Evolutionary conservation across 1,140 invertebrate species (phyloP).

Genomic region (Dendroctonus valens): DNA sequence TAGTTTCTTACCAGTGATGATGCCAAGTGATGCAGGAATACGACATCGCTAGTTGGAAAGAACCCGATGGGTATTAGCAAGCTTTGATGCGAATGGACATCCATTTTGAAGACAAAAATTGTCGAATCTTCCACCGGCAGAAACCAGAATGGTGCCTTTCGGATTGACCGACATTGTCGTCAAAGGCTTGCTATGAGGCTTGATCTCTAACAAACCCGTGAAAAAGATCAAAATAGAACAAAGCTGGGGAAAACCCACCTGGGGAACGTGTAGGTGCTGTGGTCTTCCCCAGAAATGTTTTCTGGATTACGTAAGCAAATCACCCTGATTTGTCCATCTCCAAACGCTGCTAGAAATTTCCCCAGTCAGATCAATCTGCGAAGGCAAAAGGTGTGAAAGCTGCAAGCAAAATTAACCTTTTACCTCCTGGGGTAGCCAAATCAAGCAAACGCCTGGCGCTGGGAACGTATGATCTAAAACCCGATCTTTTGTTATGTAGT

Average conservation of each 20-base stretch:
- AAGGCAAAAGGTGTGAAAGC: neutral
- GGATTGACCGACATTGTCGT: constrained; percentile 60
- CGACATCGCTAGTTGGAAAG: constrained; percentile 58
- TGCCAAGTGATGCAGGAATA: constrained; percentile 64
- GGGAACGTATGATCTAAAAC: constrained; percentile 63
- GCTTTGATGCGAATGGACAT: constrained; percentile 13
- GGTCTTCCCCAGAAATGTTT: constrained; percentile 33
- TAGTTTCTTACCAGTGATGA: constrained; percentile 24
- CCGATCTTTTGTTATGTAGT: constrained; percentile 61
- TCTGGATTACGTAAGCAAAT: constrained; percentile 46
- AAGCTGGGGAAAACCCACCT: neutral
- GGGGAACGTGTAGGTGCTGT: neutral
- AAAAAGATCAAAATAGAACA: neutral
- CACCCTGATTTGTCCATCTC: constrained; percentile 69
- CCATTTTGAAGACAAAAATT: constrained; percentile 64
- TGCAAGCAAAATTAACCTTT: constrained; percentile 31
- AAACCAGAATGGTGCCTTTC: constrained; percentile 58
- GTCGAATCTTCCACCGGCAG: constrained; percentile 63
- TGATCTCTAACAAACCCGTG: constrained; percentile 53
- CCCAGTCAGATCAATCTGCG: constrained; percentile 46
- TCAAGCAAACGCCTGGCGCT: constrained; percentile 60
- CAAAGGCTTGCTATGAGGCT: constrained; percentile 65
- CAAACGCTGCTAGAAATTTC: constrained; percentile 67
- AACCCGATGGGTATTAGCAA: constrained; percentile 64
- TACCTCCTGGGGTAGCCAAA: constrained; percentile 72